Conservation (phyloP, 2,113 vertebrate genomes). For the Cettia cetti region DNA sequence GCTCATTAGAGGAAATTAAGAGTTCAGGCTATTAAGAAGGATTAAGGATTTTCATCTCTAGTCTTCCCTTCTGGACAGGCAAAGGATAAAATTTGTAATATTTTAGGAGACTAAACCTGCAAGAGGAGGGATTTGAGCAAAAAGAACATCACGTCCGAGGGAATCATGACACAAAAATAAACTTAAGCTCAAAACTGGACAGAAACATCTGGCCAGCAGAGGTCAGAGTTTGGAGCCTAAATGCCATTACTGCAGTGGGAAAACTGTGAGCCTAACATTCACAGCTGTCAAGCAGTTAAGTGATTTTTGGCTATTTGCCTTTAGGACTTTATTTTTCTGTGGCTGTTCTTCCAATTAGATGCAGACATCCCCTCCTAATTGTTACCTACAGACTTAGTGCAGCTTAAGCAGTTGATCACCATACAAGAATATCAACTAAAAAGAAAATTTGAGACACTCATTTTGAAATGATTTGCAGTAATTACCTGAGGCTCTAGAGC, state of each 20-base stretch:
- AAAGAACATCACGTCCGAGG: background rate
- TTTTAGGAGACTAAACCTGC: background rate
- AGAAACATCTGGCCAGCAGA: constrained; percentile 2
- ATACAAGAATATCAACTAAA: background rate
- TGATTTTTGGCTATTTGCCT: background rate
- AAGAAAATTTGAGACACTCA: background rate
- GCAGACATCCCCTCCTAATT: background rate
- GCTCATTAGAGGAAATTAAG: background rate
- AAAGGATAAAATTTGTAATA: background rate
- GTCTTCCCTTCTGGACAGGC: background rate
- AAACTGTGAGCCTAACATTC: background rate
- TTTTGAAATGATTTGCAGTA: background rate
- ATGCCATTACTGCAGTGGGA: background rate
- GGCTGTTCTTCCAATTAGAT: background rate
- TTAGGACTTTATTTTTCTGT: background rate
- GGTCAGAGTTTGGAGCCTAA: background rate
- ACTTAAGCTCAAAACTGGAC: background rate
- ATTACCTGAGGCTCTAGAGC: background rate
- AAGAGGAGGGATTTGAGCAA: background rate
- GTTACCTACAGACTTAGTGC: background rate
- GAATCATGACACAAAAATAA: background rate
- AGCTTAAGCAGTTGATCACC: background rate
- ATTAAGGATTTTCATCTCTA: background rate
- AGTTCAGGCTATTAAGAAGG: background rate
- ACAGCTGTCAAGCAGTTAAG: background rate